Evolutionary conservation across 1,140 invertebrate genomes (phyloP).

Genomic region (Scaptomyza pallida): DNA sequence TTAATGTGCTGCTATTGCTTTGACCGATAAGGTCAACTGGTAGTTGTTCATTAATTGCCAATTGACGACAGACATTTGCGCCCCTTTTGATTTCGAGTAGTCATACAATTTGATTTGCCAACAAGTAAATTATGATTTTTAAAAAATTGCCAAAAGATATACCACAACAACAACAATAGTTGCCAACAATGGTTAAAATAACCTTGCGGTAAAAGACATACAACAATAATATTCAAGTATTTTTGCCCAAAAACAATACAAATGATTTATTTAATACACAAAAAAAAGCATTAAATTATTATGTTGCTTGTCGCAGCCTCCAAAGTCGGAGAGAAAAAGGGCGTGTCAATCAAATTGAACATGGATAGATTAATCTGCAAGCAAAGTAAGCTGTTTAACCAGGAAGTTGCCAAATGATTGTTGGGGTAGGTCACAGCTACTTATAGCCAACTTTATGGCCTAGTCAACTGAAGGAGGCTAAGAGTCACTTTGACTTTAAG

Average conservation of each 20-base stretch:
- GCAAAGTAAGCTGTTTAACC: conserved; percentile 43
- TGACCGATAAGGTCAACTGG: conserved; percentile 68
- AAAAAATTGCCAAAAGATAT: conserved; percentile 39
- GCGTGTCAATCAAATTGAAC: conserved; percentile 61
- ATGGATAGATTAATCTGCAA: conserved; percentile 56
- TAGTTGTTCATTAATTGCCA: conserved; percentile 71
- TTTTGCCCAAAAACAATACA: conserved; percentile 46
- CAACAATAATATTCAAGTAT: conserved; percentile 38
- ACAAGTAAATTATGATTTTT: conserved; percentile 76
- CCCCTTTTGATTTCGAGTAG: conserved; percentile 60
- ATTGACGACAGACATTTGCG: conserved; percentile 76
- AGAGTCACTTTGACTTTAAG: conserved; percentile 57
- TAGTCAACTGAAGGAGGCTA: conserved; percentile 33
- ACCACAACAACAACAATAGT: conserved; percentile 38
- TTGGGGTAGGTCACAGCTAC: conserved; percentile 65
- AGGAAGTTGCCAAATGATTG: conserved; percentile 57
- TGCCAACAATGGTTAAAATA: conserved; percentile 35
- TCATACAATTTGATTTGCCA: conserved; percentile 73
- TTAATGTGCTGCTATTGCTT: conserved; percentile 38
- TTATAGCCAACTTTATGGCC: conserved; percentile 22
- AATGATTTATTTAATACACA: conserved; percentile 76
- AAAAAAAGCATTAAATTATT: conserved; percentile 48
- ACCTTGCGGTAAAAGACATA: conserved; percentile 74
- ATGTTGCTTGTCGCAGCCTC: conserved; percentile 59
- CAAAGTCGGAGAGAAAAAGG: conserved; percentile 53